Conservation (phyloP, 2,888 invertebrate genomes). For the Eristalinus sepulchralis region DNA sequence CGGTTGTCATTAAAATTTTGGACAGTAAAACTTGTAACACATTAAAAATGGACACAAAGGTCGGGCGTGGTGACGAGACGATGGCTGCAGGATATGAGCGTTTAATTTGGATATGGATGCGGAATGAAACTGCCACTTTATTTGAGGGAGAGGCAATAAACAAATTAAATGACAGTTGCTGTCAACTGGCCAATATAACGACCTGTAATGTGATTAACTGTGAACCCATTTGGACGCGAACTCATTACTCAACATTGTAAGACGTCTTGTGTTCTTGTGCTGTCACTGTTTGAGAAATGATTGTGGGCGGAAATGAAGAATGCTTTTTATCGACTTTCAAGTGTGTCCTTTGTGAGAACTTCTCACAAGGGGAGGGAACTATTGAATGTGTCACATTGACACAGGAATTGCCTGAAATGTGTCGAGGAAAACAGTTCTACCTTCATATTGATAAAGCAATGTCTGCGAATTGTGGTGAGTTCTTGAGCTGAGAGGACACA, state of each 20-base stretch:
- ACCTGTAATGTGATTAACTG: neutral
- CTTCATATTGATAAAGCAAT: no score
- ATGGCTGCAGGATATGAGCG: conserved; percentile 28
- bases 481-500: no score
- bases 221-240: neutral
- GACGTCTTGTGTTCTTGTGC: neutral
- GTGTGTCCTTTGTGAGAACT: no score
- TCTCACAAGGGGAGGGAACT: no score
- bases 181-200: neutral
- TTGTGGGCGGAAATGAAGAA: neutral
- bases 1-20: conserved; percentile 58
- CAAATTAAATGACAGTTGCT: neutral
- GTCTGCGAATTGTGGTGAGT: no score
- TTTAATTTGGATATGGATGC: conserved; percentile 49
- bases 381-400: no score
- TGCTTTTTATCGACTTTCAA: neutral
- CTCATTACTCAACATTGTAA: neutral
- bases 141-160: neutral
- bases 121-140: neutral
- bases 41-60: conserved; percentile 23
- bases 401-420: no score
- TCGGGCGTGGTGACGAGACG: conserved; percentile 13
- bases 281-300: neutral
- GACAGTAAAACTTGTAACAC: conserved; percentile 40
- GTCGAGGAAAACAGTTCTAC: no score